Conservation (phyloP, 2,797 vertebrate genomes). For the Gymnocypris eckloni region DNA sequence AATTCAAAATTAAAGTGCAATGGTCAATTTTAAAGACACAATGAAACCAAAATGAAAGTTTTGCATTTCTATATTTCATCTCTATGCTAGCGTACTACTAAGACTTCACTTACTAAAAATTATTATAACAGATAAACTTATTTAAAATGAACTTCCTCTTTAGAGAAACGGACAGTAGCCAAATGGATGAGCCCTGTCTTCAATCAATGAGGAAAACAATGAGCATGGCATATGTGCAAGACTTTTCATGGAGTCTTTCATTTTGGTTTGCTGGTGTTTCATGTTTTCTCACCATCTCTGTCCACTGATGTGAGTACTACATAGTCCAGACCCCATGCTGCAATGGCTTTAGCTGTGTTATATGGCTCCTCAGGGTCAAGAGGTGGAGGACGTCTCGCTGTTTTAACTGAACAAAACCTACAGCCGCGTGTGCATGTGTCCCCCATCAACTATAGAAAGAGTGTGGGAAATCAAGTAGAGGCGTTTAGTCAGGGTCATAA, state of each 20-base stretch:
- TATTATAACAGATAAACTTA: too few relatives aligned
- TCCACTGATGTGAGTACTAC: constrained; percentile 96
- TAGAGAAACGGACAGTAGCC: too few relatives aligned
- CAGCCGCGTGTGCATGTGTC: constrained; percentile 97
- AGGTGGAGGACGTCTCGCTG: constrained; percentile 85
- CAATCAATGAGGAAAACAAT: neutral
- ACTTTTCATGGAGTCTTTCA: neutral
- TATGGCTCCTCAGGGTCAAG: constrained; percentile 88
- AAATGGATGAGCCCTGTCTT: neutral
- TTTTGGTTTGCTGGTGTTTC: neutral
- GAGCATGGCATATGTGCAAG: neutral
- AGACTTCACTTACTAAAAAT: neutral
- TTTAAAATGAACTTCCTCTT: too few relatives aligned
- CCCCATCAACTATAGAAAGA: constrained; percentile 88
- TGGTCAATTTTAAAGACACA: neutral
- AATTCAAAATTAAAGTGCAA: neutral
- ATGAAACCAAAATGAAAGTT: neutral
- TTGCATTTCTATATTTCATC: neutral
- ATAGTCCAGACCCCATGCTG: constrained; percentile 94
- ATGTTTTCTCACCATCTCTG: constrained; percentile 85
- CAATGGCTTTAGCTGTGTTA: constrained; percentile 91
- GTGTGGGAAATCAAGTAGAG: neutral
- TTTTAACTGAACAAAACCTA: constrained; percentile 96
- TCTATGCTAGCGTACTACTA: neutral
- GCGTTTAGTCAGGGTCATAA: neutral